These are phyloP conservation scores for Margarornis squamiger DNA, from an alignment of 2,797 vertebrate species.

Conservation along the genomic window DNA sequence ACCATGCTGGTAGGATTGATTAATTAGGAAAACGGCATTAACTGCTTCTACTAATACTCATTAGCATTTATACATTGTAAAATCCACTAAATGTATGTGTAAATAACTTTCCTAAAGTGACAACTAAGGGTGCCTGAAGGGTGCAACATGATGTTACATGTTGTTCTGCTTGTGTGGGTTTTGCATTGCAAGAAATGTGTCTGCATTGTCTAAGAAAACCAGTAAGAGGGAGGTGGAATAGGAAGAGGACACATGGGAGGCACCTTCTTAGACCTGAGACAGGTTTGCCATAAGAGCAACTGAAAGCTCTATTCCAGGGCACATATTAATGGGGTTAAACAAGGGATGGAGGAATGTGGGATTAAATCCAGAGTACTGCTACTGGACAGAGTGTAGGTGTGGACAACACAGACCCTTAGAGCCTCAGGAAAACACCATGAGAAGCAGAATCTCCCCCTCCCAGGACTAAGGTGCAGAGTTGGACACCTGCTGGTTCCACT, in stretches of 20 bases:
- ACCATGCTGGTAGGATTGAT: constrained; percentile 53
- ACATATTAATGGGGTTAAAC: background rate
- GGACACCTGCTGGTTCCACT: background rate
- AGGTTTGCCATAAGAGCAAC: background rate
- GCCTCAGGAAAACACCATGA: background rate
- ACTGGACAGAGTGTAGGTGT: background rate
- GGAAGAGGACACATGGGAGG: background rate
- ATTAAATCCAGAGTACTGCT: background rate
- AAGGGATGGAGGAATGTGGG: background rate
- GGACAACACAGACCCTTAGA: background rate
- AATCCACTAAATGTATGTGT: constrained; percentile 15
- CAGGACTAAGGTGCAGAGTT: background rate
- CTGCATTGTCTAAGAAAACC: background rate
- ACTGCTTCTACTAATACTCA: constrained; percentile 54
- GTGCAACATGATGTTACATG: background rate
- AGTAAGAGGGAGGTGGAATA: background rate
- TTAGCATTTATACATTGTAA: constrained; percentile 59
- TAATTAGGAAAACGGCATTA: constrained; percentile 64
- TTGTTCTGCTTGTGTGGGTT: background rate
- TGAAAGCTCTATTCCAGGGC: background rate
- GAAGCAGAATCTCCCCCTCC: background rate
- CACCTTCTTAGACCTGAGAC: too few relatives aligned
- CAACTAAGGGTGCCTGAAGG: constrained; percentile 47
- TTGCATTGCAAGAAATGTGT: fast-evolving
- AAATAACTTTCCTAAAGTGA: constrained; percentile 44